phyloP scores from a whole-genome alignment of 1,140 invertebrate genomes.

The Ceratosolen solmsi region DNA sequence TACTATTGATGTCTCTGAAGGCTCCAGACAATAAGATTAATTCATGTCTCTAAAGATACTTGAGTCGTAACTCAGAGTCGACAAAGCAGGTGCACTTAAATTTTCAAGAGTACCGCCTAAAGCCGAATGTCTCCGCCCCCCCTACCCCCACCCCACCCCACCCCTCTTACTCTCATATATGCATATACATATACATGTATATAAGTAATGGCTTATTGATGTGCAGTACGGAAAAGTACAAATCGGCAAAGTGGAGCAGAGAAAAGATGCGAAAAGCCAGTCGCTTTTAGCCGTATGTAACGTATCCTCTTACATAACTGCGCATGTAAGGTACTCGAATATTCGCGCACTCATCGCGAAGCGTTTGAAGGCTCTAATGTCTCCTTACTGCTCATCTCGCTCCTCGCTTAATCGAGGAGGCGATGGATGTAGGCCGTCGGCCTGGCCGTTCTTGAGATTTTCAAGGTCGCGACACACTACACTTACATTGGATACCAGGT shows the following conservation, averaged over 20 bases:
- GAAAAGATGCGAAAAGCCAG: neutral
- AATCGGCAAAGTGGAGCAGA: neutral
- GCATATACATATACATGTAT: too few species aligned
- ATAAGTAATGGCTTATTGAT: neutral
- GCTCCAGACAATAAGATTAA: too few species aligned
- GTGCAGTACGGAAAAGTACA: neutral
- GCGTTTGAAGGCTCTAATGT: neutral
- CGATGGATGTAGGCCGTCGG: conserved; percentile 26
- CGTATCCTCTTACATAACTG: neutral
- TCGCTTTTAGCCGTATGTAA: neutral
- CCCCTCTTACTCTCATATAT: too few species aligned
- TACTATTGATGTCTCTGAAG: too few species aligned
- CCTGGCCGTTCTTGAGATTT: neutral
- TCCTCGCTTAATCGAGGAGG: neutral
- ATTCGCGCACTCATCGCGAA: neutral
- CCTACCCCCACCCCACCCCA: too few species aligned
- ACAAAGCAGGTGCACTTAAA: neutral
- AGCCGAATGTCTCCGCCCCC: neutral
- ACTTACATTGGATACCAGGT: neutral
- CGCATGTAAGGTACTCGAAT: neutral
- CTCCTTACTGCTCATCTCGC: neutral
- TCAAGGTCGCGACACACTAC: conserved; percentile 11
- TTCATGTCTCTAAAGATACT: too few species aligned
- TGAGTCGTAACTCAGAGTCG: neutral
- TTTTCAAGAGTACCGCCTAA: neutral